These are phyloP conservation scores for Globia sparganii DNA, from an alignment of 2,888 invertebrate species.

Conservation along the genomic window DNA sequence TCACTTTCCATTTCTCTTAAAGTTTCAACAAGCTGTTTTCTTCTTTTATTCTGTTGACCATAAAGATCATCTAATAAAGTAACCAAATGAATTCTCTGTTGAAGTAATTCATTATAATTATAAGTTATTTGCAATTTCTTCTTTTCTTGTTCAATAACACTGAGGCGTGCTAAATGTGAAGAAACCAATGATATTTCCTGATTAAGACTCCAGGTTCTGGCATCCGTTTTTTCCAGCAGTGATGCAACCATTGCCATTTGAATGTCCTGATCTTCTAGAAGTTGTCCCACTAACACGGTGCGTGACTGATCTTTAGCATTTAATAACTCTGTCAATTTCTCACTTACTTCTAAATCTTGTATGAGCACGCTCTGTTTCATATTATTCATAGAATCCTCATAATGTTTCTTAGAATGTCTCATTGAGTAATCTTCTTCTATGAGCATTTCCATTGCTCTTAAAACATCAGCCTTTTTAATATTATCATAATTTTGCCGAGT, in stretches of 20 bases:
- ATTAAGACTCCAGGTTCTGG: constrained; percentile 93
- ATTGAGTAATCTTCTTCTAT: constrained; percentile 92
- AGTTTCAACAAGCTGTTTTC: constrained; percentile 92
- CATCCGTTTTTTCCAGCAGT: constrained; percentile 93
- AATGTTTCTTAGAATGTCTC: constrained; percentile 91
- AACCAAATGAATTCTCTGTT: constrained; percentile 92
- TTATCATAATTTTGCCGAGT: constrained; percentile 90
- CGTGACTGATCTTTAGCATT: constrained; percentile 91
- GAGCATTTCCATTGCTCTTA: constrained; percentile 93
- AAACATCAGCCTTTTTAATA: constrained; percentile 92
- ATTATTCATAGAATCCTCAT: constrained; percentile 92
- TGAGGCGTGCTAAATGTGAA: constrained; percentile 92
- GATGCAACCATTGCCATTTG: constrained; percentile 94
- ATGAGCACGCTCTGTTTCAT: constrained; percentile 91
- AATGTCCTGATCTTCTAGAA: constrained; percentile 92
- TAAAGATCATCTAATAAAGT: constrained; percentile 92
- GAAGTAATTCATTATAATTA: constrained; percentile 93
- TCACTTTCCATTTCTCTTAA: constrained; percentile 93
- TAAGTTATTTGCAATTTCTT: constrained; percentile 92
- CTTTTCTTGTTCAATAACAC: constrained; percentile 93
- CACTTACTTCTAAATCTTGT: constrained; percentile 91
- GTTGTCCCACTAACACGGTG: constrained; percentile 90
- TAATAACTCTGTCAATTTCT: constrained; percentile 91
- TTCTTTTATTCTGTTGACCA: constrained; percentile 92
- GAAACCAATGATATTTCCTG: constrained; percentile 94